phyloP scores from a whole-genome alignment of 2,888 invertebrate species.

The Petrolisthes manimaculis region DNA sequence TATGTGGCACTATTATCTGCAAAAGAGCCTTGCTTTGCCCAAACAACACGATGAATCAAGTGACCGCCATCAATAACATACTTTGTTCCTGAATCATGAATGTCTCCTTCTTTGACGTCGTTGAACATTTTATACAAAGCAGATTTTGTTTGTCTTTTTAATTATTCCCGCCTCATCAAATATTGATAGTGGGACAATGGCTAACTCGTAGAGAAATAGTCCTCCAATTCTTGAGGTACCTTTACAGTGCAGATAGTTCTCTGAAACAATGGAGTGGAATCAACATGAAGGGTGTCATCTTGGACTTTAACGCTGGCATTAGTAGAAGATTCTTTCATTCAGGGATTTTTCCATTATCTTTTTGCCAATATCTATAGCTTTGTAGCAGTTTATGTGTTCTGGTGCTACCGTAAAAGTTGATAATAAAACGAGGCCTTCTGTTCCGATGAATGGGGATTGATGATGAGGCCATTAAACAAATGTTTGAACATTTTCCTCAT shows the following conservation, averaged over 20 bases:
- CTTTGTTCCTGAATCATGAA: slow-evolving; percentile 40
- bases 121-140: slow-evolving; percentile 39
- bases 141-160: slow-evolving; percentile 35
- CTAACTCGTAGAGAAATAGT: slow-evolving; percentile 40
- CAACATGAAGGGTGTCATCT: slow-evolving; percentile 47
- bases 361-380: slow-evolving; percentile 32
- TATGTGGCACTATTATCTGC: slow-evolving; percentile 65
- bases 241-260: slow-evolving; percentile 43
- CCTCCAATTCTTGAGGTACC: slow-evolving; percentile 43
- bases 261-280: slow-evolving; percentile 45
- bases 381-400: slow-evolving; percentile 27
- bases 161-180: slow-evolving; percentile 42
- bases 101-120: slow-evolving; percentile 42
- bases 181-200: slow-evolving; percentile 37
- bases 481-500: slow-evolving; percentile 34
- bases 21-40: slow-evolving; percentile 67
- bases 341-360: slow-evolving; percentile 31
- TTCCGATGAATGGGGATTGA: slow-evolving; percentile 27
- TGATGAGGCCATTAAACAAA: slow-evolving; percentile 34
- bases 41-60: slow-evolving; percentile 67
- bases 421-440: slow-evolving; percentile 34
- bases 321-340: slow-evolving; percentile 33
- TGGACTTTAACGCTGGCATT: slow-evolving; percentile 28
- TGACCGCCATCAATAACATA: slow-evolving; percentile 65
- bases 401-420: slow-evolving; percentile 33